Evolutionary conservation across 2,113 vertebrate genomes (phyloP).

Genomic region (Lontra canadensis): DNA sequence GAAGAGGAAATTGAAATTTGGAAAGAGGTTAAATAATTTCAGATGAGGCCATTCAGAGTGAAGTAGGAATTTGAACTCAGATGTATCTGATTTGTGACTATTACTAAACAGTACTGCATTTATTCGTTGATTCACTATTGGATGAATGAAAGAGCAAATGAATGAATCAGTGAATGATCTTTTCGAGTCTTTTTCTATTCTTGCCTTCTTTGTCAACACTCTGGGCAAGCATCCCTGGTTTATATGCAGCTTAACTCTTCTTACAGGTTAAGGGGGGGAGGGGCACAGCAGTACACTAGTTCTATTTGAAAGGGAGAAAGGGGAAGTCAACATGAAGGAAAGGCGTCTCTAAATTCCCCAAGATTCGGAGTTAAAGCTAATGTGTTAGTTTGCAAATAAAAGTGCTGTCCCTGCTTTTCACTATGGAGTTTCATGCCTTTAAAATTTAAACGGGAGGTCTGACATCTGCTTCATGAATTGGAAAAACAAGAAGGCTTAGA

Average conservation of each 20-base stretch:
- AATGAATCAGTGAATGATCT: neutral
- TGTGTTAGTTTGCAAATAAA: slow-evolving; percentile 69
- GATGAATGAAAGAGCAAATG: neutral
- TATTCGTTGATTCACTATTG: neutral
- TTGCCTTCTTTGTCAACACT: slow-evolving; percentile 23
- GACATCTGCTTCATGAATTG: slow-evolving; percentile 65
- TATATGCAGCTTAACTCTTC: slow-evolving; percentile 41
- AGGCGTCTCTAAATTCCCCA: slow-evolving; percentile 49
- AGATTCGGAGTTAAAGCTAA: slow-evolving; percentile 41
- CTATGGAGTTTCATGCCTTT: slow-evolving; percentile 50
- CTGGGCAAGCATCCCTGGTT: neutral
- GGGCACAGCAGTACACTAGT: neutral
- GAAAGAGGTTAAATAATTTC: slow-evolving; percentile 28
- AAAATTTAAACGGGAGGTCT: slow-evolving; percentile 67
- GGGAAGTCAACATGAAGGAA: slow-evolving; percentile 52
- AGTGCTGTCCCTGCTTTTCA: slow-evolving; percentile 50
- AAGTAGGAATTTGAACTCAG: neutral
- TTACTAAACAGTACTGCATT: neutral
- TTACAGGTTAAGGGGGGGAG: slow-evolving; percentile 24
- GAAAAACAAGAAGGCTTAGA: slow-evolving; percentile 71
- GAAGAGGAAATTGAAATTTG: neutral
- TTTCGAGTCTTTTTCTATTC: neutral
- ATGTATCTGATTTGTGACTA: neutral
- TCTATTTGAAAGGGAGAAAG: neutral
- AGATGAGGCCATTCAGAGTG: neutral